phyloP scores from a whole-genome alignment of 2,888 invertebrate genomes.

The Nymphalis c-album region DNA sequence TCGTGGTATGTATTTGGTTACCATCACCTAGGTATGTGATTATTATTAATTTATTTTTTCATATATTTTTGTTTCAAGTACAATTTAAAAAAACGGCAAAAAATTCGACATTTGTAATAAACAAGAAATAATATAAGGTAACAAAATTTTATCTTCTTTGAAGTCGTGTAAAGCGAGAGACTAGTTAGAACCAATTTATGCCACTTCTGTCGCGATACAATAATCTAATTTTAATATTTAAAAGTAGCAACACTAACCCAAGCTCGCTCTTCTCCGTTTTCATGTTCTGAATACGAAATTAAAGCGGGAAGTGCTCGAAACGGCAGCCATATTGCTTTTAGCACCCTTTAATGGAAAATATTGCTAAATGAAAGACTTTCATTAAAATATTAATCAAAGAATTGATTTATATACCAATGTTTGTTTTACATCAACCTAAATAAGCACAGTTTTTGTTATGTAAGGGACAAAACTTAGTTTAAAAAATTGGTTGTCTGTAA shows the following conservation, averaged over 20 bases:
- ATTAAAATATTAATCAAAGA: slow-evolving; percentile 8
- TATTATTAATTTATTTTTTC: no score
- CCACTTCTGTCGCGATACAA: slow-evolving; percentile 60
- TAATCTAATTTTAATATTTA: slow-evolving; percentile 77
- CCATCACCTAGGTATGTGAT: no score
- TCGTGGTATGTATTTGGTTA: no score
- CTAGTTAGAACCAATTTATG: slow-evolving; percentile 58
- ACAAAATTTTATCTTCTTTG: slow-evolving; percentile 23
- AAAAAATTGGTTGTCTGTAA: no score
- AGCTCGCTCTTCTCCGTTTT: slow-evolving; percentile 60
- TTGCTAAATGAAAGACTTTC: slow-evolving; percentile 50
- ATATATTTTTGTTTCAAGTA: no score
- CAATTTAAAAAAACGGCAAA: background rate
- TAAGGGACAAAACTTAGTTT: no score
- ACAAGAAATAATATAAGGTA: slow-evolving; percentile 14
- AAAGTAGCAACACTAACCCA: slow-evolving; percentile 70
- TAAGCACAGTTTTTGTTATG: background rate
- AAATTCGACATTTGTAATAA: slow-evolving; percentile 1
- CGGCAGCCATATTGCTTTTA: slow-evolving; percentile 75
- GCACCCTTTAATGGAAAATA: slow-evolving; percentile 71
- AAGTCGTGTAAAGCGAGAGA: slow-evolving; percentile 33
- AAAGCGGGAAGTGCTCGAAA: slow-evolving; percentile 60
- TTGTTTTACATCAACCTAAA: background rate
- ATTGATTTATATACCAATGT: background rate
- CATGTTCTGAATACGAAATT: slow-evolving; percentile 74